phyloP scores from a whole-genome alignment of 2,113 vertebrate genomes.

The Mormoops blainvillei region DNA sequence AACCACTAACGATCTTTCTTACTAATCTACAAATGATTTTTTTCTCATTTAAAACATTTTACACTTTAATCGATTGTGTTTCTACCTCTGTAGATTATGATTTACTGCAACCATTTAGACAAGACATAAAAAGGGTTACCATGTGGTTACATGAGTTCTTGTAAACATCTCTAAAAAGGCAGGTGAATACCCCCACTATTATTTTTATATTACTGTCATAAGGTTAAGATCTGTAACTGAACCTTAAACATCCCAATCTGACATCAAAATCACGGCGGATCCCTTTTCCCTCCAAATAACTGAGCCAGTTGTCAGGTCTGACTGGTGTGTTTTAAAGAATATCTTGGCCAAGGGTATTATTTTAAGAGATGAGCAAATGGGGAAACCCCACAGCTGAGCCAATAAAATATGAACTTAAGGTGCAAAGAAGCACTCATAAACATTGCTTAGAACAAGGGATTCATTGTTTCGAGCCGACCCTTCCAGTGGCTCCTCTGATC shows the following conservation, averaged over 20 bases:
- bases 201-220: slow-evolving; percentile 20
- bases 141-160: not conserved
- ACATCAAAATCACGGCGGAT: slow-evolving; percentile 55
- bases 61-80: not conserved
- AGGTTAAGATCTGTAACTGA: not conserved
- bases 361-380: slow-evolving; percentile 86
- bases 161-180: not conserved
- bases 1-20: not conserved
- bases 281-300: slow-evolving; percentile 66
- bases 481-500: slow-evolving; percentile 80
- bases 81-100: not conserved
- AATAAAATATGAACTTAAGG: slow-evolving; percentile 85
- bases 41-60: not conserved
- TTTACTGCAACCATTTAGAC: not conserved
- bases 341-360: slow-evolving; percentile 81
- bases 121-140: not conserved
- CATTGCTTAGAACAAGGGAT: slow-evolving; percentile 81
- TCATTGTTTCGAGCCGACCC: slow-evolving; percentile 78
- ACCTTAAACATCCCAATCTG: slow-evolving; percentile 45
- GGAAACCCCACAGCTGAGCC: slow-evolving; percentile 80
- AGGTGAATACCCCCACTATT: not conserved
- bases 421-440: slow-evolving; percentile 84
- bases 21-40: not conserved
- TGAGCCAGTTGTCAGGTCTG: slow-evolving; percentile 72
- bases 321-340: slow-evolving; percentile 75